phyloP scores from a whole-genome alignment of 2,797 vertebrate species.

The Falco novaeseelandiae region DNA sequence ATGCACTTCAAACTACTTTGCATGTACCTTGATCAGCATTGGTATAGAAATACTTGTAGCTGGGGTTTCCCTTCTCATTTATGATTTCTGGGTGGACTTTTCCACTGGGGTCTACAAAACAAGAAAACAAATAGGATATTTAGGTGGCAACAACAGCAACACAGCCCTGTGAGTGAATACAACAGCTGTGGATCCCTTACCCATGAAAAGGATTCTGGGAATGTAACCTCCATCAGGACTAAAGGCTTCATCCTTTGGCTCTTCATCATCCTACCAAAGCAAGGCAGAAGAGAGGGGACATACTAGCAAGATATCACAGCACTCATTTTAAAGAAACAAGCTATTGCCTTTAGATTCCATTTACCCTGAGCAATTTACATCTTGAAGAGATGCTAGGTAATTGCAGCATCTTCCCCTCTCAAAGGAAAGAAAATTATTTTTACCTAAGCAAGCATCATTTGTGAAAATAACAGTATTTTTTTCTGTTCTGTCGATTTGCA shows the following conservation, averaged over 20 bases:
- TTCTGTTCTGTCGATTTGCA: not conserved
- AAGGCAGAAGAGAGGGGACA: not conserved
- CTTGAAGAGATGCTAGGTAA: not conserved
- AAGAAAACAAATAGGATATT: not conserved
- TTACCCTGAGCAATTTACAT: not conserved
- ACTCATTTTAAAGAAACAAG: not conserved
- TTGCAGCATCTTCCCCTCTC: not conserved
- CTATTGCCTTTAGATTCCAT: not conserved
- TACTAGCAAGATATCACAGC: not conserved
- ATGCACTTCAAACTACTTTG: not conserved
- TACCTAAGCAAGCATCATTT: not conserved
- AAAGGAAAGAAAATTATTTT: not conserved
- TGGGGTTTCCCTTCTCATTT: constrained; percentile 94
- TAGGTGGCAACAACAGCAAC: not conserved
- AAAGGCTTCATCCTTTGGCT: constrained; percentile 92
- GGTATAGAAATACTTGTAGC: constrained; percentile 98
- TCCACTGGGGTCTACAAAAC: constrained; percentile 87
- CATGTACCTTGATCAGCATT: constrained; percentile 92
- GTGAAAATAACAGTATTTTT: not conserved
- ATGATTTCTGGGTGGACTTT: constrained; percentile 93
- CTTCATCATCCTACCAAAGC: constrained; percentile 91
- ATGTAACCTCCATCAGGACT: constrained; percentile 97
- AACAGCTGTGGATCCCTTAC: constrained; percentile 71
- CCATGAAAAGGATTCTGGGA: constrained; percentile 96
- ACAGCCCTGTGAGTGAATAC: not conserved